Base-by-base conservation (phyloP, 2,113 vertebrate genomes). In the Apeltes quadracus region DNA sequence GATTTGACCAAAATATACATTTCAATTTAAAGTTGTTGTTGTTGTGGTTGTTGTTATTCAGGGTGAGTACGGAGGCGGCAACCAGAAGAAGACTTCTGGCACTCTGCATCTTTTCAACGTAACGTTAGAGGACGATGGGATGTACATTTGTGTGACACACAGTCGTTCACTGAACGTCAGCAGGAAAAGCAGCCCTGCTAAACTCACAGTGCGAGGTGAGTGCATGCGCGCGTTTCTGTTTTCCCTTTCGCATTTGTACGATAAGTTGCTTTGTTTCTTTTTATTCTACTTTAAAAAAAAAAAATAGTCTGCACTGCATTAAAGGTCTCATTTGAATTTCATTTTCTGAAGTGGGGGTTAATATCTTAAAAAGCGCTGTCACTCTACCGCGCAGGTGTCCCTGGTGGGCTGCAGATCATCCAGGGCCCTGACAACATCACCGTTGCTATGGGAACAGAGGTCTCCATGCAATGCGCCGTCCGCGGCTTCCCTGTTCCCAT, bases 21-120 rank as follows among this genome's bases (percentile, higher is more conserved):
- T 43, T 11, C 3, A 32, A 53, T 12, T 14, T 23, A 5, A 12
- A 20, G 43, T 22, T 65, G 58, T 76, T 72, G 54, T 51, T 15
- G 2, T 34, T 34, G 32, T 34, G 3, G 32, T 29, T n/a, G n/a
- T 51, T 51, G 22, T 51, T 70, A 44, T 67, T 54, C 71, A 94
- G 94, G 94, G 92, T 25, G 91, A 90, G 27, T 95, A 91, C 67
- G 93, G 93, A 69, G 93, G 93, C 3, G 93, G 93, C 1, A 83
- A 73, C 41, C 85, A 93, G 76, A 91, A 57, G 80, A 95, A 94
- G 80, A 94, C 88, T 1, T 92, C 93, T 39, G 88, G 91, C 48
- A 93, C 92, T 0, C 81, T 94, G 34, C 90, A 89, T 79, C 71
- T 95, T 38, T 58, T 76, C 71, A 92, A 92, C 9, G 65, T 90